Base-by-base conservation (phyloP, 2,113 vertebrate genomes). In the Rhegmatorhina hoffmannsi region DNA sequence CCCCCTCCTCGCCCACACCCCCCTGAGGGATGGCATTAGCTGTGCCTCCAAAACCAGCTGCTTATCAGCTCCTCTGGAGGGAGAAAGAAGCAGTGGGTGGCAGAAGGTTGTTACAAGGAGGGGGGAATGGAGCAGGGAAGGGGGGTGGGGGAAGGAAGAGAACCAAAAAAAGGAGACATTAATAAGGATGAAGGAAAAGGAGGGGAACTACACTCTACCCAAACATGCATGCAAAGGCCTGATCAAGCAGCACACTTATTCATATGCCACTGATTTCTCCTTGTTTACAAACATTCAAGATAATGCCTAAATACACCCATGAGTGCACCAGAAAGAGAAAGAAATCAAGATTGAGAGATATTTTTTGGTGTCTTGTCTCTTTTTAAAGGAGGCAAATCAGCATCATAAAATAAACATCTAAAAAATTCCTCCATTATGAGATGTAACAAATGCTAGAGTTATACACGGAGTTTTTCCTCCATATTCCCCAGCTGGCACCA, bases 41-140 rank as follows among this genome's bases (percentile, higher is more conserved):
- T 73, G 31, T 77, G 89, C 78, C 94, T 94, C 91, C 84, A 87
- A 84, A 95, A 75, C 7, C 96, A 97, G 91, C 94, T 95, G 95
- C 93, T 95, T 97, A 95, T 95, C 96, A 92, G 92, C 83, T 86
- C 55, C 92, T 95, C 89, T 85, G 95, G 84, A 95, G 81, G 72
- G 84, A 84, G 78, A 53, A 87, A 89, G 91, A 69, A 90, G 70
- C 95, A 85, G 87, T 85, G 87, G 91, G 91, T 85, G 82, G 95
- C 91, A 95, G 90, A 63, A 87, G 95, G 92, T 79, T 94, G 90
- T 58, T 93, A 92, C 33, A 84, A 94, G 60, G 80, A 79, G 25
- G 2, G 10, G 17, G 60, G 17, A 38, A 18, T 31, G 4, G n/a
- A 21, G 33, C 0, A 9, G 50, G 76, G 55, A 63, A 75, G 28